Conservation (phyloP, 2,797 vertebrate genomes). For the Pteropus rufus region DNA sequence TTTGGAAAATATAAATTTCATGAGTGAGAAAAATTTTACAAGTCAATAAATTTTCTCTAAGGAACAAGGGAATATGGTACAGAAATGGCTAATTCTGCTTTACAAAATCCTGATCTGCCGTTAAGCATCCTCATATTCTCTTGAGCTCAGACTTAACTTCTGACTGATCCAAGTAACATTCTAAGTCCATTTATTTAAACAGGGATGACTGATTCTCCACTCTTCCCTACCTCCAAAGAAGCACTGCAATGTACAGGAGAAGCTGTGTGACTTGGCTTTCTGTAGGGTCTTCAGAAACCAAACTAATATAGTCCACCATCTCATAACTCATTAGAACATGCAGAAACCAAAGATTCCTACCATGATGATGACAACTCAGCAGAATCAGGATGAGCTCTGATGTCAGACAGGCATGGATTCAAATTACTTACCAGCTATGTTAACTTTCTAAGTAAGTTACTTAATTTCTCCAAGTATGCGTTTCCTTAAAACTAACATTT, state of each 20-base stretch:
- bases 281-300: neutral
- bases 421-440: neutral
- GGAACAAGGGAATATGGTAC: neutral
- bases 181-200: neutral
- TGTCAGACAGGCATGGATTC: neutral
- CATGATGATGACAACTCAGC: neutral
- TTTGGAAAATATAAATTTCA: neutral
- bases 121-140: neutral
- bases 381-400: neutral
- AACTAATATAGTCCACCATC: neutral
- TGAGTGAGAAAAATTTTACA: neutral
- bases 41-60: neutral
- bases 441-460: neutral
- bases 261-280: neutral
- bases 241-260: neutral
- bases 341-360: neutral
- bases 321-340: neutral
- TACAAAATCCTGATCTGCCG: neutral
- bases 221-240: neutral
- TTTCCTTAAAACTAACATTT: constrained; percentile 30
- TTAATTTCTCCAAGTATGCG: neutral
- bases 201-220: neutral
- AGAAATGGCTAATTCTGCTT: neutral
- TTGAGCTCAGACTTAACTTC: neutral
- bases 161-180: neutral